A percentile compares a stretch with the other conserved stretches of the same genome.
Conservation (phyloP, 2,113 vertebrate genomes). For the Pseudopipra pipra region DNA sequence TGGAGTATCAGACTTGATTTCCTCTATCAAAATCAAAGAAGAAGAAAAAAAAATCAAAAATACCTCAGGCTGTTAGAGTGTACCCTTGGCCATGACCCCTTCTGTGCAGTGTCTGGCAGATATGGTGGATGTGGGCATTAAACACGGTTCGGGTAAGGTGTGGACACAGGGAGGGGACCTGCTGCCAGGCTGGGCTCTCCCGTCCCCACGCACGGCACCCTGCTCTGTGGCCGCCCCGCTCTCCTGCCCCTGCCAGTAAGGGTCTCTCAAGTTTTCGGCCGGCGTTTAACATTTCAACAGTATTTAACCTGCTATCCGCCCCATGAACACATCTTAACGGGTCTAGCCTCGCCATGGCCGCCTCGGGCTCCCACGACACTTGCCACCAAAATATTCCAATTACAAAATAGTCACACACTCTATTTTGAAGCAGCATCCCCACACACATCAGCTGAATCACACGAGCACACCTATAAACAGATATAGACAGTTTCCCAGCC, state of each 20-base stretch:
- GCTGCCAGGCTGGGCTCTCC: constrained; percentile 31
- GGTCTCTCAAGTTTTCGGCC: constrained; percentile 36
- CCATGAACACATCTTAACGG: constrained; percentile 17
- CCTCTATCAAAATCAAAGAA: constrained; percentile 86
- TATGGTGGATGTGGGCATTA: constrained; percentile 57
- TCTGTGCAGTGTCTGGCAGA: constrained; percentile 60
- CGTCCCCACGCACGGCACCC: background rate
- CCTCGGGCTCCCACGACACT: background rate
- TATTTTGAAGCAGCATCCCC: background rate
- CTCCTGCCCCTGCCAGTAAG: background rate
- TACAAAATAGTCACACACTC: background rate
- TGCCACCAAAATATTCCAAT: constrained; percentile 5
- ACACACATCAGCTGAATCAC: background rate
- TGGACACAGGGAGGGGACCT: background rate
- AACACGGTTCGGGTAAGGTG: background rate
- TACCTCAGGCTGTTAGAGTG: constrained; percentile 67
- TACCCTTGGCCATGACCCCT: constrained; percentile 82
- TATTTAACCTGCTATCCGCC: constrained; percentile 52
- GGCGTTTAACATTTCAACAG: background rate
- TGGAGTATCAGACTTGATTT: constrained; percentile 88
- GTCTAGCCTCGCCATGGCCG: background rate
- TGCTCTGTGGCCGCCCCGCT: background rate
- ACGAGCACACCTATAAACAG: constrained; percentile 5
- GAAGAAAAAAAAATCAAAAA: constrained; percentile 70
- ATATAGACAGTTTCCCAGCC: background rate